Evolutionary conservation across 2,113 vertebrate genomes (phyloP).

Genomic region (Vidua chalybeata): DNA sequence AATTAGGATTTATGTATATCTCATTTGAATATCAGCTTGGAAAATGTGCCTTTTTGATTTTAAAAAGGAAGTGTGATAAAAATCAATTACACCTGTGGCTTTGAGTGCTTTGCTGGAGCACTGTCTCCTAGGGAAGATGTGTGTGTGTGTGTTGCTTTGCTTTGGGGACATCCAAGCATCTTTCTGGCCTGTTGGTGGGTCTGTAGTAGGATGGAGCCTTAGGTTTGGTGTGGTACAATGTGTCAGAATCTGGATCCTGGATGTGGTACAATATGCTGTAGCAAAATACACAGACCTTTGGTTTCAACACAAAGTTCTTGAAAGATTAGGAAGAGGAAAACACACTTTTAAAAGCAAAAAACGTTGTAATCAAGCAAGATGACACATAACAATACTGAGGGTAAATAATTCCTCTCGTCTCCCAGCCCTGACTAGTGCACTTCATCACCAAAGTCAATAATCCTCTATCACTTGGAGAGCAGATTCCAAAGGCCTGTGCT

Average conservation of each 20-base stretch:
- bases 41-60: conserved; percentile 60
- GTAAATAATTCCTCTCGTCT: conserved; percentile 24
- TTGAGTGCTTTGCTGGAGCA: background rate
- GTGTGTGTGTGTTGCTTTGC: background rate
- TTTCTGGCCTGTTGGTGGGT: conserved; percentile 18
- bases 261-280: background rate
- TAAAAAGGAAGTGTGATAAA: conserved; percentile 27
- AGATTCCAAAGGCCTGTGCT: conserved; percentile 28
- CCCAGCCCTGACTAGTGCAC: background rate
- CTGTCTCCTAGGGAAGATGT: background rate
- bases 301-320: conserved; percentile 9
- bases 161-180: background rate
- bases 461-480: conserved; percentile 12
- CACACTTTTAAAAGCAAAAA: conserved; percentile 12
- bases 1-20: conserved; percentile 48
- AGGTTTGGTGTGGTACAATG: background rate
- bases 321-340: conserved; percentile 28
- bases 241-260: background rate
- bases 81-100: conserved; percentile 15
- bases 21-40: conserved; percentile 34
- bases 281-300: background rate
- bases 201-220: background rate
- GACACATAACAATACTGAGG: conserved; percentile 17
- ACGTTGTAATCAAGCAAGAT: conserved; percentile 42
- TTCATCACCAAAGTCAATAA: conserved; percentile 10